phyloP scores from a whole-genome alignment of 2,888 invertebrate species.

The Hirtodrosophila histrioides region DNA sequence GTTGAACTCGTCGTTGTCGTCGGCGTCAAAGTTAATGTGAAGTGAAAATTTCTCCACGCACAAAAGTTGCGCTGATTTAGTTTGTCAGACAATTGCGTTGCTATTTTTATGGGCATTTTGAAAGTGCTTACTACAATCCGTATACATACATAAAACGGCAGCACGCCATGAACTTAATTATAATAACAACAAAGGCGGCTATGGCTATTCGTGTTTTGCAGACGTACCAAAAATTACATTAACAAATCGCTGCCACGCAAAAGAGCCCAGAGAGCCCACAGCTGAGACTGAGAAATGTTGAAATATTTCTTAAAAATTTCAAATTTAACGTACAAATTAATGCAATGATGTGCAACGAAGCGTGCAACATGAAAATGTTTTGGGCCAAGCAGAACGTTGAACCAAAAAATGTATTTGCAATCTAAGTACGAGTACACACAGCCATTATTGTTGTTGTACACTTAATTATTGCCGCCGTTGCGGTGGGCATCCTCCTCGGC shows the following conservation, averaged over 20 bases:
- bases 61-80: constrained; percentile 51
- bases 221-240: constrained; percentile 30
- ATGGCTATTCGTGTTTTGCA: constrained; percentile 47
- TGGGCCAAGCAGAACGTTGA: constrained; percentile 66
- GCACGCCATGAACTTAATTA: constrained; percentile 69
- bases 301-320: constrained; percentile 47
- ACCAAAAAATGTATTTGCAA: constrained; percentile 63
- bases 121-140: constrained; percentile 52
- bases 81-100: constrained; percentile 60
- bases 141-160: constrained; percentile 33
- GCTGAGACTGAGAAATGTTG: constrained; percentile 37
- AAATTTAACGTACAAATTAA: constrained; percentile 57
- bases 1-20: not conserved
- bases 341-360: constrained; percentile 72
- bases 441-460: constrained; percentile 24
- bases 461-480: constrained; percentile 46
- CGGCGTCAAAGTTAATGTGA: constrained; percentile 6
- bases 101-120: constrained; percentile 65
- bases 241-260: constrained; percentile 40
- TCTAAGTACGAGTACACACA: constrained; percentile 32
- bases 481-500: constrained; percentile 39
- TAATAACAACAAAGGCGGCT: constrained; percentile 43
- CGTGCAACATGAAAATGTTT: constrained; percentile 67
- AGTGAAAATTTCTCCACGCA: constrained; percentile 66
- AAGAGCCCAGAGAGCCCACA: not conserved